Evolutionary conservation across 2,888 invertebrate genomes (phyloP).

Genomic region (Amphipoea oculea): DNA sequence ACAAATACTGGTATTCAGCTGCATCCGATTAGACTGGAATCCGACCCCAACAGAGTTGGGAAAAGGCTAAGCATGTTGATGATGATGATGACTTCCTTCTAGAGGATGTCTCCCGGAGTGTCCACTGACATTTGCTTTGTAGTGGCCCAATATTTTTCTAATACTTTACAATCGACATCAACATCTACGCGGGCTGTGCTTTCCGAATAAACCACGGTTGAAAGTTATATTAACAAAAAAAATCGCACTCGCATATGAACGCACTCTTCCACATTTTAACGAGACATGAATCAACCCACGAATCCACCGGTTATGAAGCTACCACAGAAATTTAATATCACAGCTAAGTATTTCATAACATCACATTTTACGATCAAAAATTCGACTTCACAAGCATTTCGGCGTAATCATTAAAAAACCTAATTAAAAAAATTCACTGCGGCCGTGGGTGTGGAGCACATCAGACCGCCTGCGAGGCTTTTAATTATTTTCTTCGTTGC

Average conservation of each 20-base stretch:
- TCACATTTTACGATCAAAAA: constrained; percentile 57
- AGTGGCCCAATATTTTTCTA: neutral
- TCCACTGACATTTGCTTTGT: neutral
- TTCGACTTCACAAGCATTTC: constrained; percentile 57
- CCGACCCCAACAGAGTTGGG: too few species aligned
- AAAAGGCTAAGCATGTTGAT: too few species aligned
- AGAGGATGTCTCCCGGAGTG: neutral
- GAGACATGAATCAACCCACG: constrained; percentile 22
- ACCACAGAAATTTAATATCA: constrained; percentile 61
- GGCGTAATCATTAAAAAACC: constrained; percentile 62
- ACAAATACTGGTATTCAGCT: too few species aligned
- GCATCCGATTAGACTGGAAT: too few species aligned
- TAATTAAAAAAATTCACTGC: constrained; percentile 61
- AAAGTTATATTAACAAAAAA: neutral
- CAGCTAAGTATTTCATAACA: constrained; percentile 60
- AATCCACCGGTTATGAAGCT: constrained; percentile 22
- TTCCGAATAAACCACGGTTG: neutral
- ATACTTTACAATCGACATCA: neutral
- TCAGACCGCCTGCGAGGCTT: constrained; percentile 57
- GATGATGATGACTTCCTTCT: too few species aligned
- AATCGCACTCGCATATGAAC: neutral
- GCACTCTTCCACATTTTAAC: constrained; percentile 6
- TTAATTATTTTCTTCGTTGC: constrained; percentile 65
- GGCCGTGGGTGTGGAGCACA: constrained; percentile 26
- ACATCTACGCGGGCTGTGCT: neutral